Conservation (phyloP, 2,113 vertebrate genomes). For the Trichomycterus rosablanca region DNA sequence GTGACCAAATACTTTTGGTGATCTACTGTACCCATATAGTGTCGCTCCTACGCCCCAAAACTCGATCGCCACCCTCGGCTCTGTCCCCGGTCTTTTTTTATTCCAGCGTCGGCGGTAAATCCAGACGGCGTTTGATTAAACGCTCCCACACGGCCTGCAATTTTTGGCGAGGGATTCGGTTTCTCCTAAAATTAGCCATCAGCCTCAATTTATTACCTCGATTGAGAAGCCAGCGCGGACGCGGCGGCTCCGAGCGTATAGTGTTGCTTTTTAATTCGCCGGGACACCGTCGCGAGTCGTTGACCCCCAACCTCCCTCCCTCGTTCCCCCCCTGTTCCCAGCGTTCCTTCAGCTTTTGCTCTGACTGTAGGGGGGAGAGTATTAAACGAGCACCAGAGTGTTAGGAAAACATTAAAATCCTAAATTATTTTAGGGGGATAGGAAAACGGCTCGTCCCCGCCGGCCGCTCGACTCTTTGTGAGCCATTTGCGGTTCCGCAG, state of each 20-base stretch:
- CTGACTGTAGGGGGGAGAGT: slow-evolving; percentile 49
- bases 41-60: no score
- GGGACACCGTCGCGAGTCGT: slow-evolving; percentile 56
- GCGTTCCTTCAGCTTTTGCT: slow-evolving; percentile 33
- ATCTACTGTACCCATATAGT: no score
- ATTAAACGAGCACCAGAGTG: slow-evolving; percentile 58
- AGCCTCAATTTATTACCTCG: slow-evolving; percentile 75
- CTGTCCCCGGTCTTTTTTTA: no score
- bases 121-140: slow-evolving; percentile 75
- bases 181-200: slow-evolving; percentile 78
- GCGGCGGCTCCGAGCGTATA: no score
- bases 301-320: slow-evolving; percentile 57
- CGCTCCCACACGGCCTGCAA: slow-evolving; percentile 68
- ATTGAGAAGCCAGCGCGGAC: slow-evolving; percentile 64
- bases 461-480: slow-evolving; percentile 56
- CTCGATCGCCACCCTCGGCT: no score
- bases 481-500: slow-evolving; percentile 47
- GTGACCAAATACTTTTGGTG: no score
- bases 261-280: slow-evolving; percentile 70
- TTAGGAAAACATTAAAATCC: slow-evolving; percentile 67
- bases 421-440: slow-evolving; percentile 61
- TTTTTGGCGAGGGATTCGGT: slow-evolving; percentile 65
- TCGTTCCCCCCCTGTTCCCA: slow-evolving; percentile 53
- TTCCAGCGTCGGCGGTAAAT: slow-evolving; percentile 57
- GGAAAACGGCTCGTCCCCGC: slow-evolving; percentile 54